Conservation (phyloP, 2,113 vertebrate genomes). For the Platysteira castanea region DNA sequence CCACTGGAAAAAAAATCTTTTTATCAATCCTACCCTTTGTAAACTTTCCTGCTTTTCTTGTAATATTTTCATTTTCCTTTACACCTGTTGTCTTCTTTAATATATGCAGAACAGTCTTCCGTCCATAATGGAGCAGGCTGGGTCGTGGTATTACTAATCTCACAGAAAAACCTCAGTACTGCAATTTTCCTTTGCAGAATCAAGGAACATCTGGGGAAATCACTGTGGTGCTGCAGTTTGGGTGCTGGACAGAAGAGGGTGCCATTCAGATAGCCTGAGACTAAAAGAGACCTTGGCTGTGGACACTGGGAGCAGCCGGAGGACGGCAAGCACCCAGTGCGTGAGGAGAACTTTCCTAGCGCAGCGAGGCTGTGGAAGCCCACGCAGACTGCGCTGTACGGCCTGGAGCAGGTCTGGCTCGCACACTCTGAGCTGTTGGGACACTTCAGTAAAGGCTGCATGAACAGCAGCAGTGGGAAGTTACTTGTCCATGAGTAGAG, state of each 20-base stretch:
- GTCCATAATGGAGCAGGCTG: neutral
- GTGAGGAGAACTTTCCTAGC: fast-evolving
- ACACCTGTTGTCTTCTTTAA: neutral
- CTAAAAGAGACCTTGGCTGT: neutral
- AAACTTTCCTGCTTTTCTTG: neutral
- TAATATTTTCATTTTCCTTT: neutral
- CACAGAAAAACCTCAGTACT: neutral
- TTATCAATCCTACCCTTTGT: neutral
- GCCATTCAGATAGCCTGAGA: neutral
- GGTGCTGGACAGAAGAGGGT: slow-evolving; percentile 33
- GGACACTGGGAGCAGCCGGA: neutral
- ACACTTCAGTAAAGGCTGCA: neutral
- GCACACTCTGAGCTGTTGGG: neutral
- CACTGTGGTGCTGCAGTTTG: neutral
- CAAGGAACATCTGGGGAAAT: too few relatives aligned
- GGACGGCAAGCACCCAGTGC: fast-evolving
- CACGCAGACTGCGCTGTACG: fast-evolving
- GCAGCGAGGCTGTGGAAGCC: neutral
- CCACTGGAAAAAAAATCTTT: neutral
- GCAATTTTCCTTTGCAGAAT: neutral
- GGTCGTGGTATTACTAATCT: neutral
- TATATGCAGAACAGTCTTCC: neutral
- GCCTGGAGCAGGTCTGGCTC: fast-evolving
- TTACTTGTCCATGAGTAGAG: neutral
- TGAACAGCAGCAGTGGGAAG: neutral